These are phyloP conservation scores for Chymomyza costata DNA, from an alignment of 1,140 invertebrate species.

Conservation along the genomic window DNA sequence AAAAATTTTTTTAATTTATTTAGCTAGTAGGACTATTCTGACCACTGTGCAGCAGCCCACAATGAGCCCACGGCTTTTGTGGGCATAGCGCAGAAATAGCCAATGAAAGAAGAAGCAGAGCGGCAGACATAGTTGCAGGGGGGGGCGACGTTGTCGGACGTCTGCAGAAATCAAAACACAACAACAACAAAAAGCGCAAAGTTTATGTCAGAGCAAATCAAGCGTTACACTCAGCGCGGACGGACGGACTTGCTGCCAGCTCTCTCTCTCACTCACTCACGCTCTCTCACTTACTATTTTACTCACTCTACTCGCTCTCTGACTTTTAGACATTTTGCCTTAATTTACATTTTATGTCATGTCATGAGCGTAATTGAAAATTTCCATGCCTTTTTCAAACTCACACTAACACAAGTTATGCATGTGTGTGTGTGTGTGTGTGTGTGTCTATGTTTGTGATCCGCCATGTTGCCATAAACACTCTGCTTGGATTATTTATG, in stretches of 20 bases:
- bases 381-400: constrained; percentile 18
- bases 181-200: constrained; percentile 27
- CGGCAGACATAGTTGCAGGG: too few species aligned
- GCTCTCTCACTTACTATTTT: too few species aligned
- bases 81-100: too few species aligned
- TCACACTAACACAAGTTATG: neutral
- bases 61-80: constrained; percentile 42
- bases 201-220: constrained; percentile 69
- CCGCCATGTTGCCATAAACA: too few species aligned
- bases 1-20: too few species aligned
- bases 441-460: neutral
- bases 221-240: constrained; percentile 39
- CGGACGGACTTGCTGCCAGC: neutral
- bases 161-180: constrained; percentile 3
- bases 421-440: neutral
- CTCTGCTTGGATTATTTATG: neutral
- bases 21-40: too few species aligned
- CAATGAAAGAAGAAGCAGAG: constrained; percentile 26
- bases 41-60: too few species aligned
- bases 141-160: too few species aligned
- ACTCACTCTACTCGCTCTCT: neutral
- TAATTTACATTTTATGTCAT: constrained; percentile 72
- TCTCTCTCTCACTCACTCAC: neutral
- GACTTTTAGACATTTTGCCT: constrained; percentile 45
- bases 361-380: constrained; percentile 68